Base-by-base conservation (phyloP, 2,113 vertebrate genomes). In the Hassar affinis region DNA sequence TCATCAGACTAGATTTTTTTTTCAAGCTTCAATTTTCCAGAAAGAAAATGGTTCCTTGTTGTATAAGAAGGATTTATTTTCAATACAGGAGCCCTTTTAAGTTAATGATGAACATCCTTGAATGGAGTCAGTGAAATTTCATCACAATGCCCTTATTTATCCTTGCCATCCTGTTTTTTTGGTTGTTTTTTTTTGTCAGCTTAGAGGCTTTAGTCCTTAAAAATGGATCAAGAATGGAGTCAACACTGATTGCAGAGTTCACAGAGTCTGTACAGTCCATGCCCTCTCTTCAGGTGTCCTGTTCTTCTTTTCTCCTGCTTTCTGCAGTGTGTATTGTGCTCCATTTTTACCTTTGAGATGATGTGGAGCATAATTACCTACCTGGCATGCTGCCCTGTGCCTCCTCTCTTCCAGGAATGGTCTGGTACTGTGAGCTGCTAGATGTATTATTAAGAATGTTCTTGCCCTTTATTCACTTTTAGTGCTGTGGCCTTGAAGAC, bases 361-460 rank as follows among this genome's bases (percentile, higher is more conserved):
- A 54, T 49, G 14, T 49, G 57, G 27, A 49, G 47, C 38, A 38
- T 54, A 61, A 25, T 71, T 42, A 87, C 59, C 71, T 69, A 35
- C 27, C 71, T 83, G 84, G 81, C 66, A 27, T 10, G 1, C 30
- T 62, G 80, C 86, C 80, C 71, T 77, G 49, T 62, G 33, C n/a
- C 68, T 68, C 77, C 51, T 79, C 77, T 81, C 33, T 84, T 84
- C 75, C 38, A 27, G 80, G 81, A 47, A 79, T 20, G 30, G n/a
- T 62, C 45, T 85, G 68, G 81, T 52, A n/a, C 35, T 52, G 61
- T 81, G 64, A 87, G 51, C 78, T 81, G 38, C 33, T 52, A 81
- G 77, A 84, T 82, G 79, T 84, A 59, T 49, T 79, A 79, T 78
- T 81, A 81, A 83, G 81, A 71, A 84, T 85, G 80, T 85, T 87